These are phyloP conservation scores for Zaprionus kolodkinae DNA, from an alignment of 1,140 invertebrate genomes.

Conservation along the genomic window DNA sequence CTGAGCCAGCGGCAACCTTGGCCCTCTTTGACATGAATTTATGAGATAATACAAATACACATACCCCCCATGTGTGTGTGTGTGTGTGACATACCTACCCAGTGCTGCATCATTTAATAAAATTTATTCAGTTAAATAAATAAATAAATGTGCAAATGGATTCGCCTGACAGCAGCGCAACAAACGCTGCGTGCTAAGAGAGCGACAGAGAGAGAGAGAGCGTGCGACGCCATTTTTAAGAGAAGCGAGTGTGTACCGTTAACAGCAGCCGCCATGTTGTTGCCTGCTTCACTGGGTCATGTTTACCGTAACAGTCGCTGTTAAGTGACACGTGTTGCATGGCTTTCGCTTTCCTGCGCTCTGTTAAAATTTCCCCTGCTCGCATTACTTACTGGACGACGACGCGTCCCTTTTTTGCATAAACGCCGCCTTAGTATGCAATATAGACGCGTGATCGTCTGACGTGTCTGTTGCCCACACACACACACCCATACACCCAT, in stretches of 20 bases:
- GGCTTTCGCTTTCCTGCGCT: slow-evolving; percentile 48
- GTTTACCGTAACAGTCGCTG: slow-evolving; percentile 34
- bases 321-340: slow-evolving; percentile 63
- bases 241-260: slow-evolving; percentile 5
- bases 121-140: slow-evolving; percentile 65
- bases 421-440: slow-evolving; percentile 26
- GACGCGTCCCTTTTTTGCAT: slow-evolving; percentile 4
- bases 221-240: slow-evolving; percentile 21
- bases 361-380: slow-evolving; percentile 53
- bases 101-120: slow-evolving; percentile 71
- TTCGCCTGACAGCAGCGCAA: slow-evolving; percentile 30
- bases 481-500: neutral
- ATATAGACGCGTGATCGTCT: slow-evolving; percentile 26
- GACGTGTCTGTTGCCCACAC: slow-evolving; percentile 26
- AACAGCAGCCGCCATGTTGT: slow-evolving; percentile 14
- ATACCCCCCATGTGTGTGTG: too few species aligned
- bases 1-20: slow-evolving; percentile 50
- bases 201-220: neutral
- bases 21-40: slow-evolving; percentile 72
- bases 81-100: slow-evolving; percentile 27
- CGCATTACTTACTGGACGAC: neutral
- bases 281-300: neutral
- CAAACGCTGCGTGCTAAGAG: neutral
- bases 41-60: slow-evolving; percentile 37
- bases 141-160: slow-evolving; percentile 51